These are phyloP conservation scores for Caranx melampygus DNA, from an alignment of 2,113 vertebrate species.

Conservation along the genomic window DNA sequence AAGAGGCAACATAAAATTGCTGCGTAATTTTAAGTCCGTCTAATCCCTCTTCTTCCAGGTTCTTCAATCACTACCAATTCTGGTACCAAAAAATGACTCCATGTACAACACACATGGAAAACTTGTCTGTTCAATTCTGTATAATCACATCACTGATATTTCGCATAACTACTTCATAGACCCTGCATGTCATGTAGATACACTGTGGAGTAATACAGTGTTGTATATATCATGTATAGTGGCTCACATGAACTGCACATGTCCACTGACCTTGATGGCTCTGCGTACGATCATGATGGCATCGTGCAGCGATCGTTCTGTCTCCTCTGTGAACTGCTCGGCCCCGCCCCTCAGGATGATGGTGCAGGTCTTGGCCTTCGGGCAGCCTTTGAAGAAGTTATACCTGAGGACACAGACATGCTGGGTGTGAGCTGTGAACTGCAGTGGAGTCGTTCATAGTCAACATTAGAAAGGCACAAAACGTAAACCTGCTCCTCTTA, in stretches of 20 bases:
- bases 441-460: background rate
- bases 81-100: no score
- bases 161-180: no score
- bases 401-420: constrained; percentile 83
- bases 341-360: constrained; percentile 95
- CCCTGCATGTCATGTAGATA: no score
- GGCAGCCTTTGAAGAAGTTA: constrained; percentile 96
- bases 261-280: constrained; percentile 91
- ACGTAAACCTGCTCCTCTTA: constrained; percentile 44
- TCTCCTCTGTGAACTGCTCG: constrained; percentile 99
- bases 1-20: no score
- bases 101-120: no score
- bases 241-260: no score
- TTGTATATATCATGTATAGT: background rate
- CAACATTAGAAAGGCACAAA: background rate
- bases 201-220: background rate
- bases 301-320: constrained; percentile 95
- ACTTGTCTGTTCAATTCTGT: no score
- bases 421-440: background rate
- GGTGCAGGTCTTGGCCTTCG: constrained; percentile 95
- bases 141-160: no score
- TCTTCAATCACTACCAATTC: no score
- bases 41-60: no score
- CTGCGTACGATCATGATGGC: constrained; percentile 99
- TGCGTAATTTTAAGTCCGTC: no score